Evolutionary conservation across 2,113 vertebrate species (phyloP).

Genomic region (Mungos mungo): DNA sequence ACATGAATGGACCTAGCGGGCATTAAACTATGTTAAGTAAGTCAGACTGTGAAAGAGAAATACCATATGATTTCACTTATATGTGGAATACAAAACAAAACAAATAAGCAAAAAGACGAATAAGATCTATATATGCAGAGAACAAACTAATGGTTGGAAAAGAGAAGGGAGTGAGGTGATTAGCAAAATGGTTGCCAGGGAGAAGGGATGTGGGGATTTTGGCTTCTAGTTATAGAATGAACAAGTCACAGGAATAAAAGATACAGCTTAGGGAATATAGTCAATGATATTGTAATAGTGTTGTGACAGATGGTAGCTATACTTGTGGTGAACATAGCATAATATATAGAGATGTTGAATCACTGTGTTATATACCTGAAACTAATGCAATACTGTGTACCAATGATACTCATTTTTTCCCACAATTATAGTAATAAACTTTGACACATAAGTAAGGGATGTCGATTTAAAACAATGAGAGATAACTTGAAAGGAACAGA

Average conservation of each 20-base stretch:
- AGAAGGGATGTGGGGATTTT: background rate
- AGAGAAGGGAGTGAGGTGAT: background rate
- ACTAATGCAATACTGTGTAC: background rate
- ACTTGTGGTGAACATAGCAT: background rate
- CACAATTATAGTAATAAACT: background rate
- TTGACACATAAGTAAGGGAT: background rate
- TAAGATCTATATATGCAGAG: background rate
- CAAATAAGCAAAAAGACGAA: background rate
- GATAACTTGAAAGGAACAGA: background rate
- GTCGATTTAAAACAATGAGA: background rate
- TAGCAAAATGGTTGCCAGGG: background rate
- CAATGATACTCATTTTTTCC: background rate
- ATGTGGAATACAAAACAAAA: background rate
- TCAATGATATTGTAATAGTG: background rate
- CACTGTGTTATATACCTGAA: background rate
- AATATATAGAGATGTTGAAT: background rate
- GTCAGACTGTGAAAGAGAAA: background rate
- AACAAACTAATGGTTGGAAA: background rate
- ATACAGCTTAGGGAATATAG: background rate
- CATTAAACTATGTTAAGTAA: background rate
- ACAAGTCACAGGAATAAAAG: background rate
- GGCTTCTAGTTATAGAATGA: background rate
- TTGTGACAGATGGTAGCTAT: background rate
- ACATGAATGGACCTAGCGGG: background rate
- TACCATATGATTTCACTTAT: background rate